phyloP scores from a whole-genome alignment of 2,888 invertebrate genomes.

The Drosophila multiciliata region DNA sequence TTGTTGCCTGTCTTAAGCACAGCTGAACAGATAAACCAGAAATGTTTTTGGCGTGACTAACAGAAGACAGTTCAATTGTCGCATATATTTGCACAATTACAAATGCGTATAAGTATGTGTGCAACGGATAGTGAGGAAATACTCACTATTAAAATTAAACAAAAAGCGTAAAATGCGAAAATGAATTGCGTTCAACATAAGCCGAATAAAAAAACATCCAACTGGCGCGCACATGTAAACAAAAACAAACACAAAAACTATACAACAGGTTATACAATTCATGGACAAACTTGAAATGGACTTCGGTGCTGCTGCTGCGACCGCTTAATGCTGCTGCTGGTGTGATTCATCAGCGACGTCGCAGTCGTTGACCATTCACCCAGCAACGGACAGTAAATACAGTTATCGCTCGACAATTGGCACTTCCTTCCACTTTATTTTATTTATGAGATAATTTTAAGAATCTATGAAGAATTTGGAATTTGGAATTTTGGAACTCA shows the following conservation, averaged over 20 bases:
- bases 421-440: neutral
- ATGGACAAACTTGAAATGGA: slow-evolving; percentile 71
- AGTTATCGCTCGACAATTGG: slow-evolving; percentile 2
- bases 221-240: slow-evolving; percentile 64
- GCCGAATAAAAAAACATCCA: slow-evolving; percentile 52
- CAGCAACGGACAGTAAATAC: slow-evolving; percentile 29
- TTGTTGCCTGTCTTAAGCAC: slow-evolving; percentile 51
- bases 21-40: slow-evolving; percentile 63
- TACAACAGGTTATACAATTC: slow-evolving; percentile 75
- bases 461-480: neutral
- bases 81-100: slow-evolving; percentile 4
- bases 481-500: neutral
- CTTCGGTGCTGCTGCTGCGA: slow-evolving; percentile 32
- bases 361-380: slow-evolving; percentile 47
- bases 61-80: slow-evolving; percentile 51
- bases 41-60: slow-evolving; percentile 65
- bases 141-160: slow-evolving; percentile 46
- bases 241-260: slow-evolving; percentile 73
- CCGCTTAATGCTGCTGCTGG: slow-evolving; percentile 22
- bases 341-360: slow-evolving; percentile 51
- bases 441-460: neutral
- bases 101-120: slow-evolving; percentile 15
- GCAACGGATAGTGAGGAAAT: slow-evolving; percentile 70
- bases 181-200: slow-evolving; percentile 60
- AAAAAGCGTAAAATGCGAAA: slow-evolving; percentile 55